phyloP scores from a whole-genome alignment of 2,797 vertebrate genomes.

The Cirrhinus mrigala region DNA sequence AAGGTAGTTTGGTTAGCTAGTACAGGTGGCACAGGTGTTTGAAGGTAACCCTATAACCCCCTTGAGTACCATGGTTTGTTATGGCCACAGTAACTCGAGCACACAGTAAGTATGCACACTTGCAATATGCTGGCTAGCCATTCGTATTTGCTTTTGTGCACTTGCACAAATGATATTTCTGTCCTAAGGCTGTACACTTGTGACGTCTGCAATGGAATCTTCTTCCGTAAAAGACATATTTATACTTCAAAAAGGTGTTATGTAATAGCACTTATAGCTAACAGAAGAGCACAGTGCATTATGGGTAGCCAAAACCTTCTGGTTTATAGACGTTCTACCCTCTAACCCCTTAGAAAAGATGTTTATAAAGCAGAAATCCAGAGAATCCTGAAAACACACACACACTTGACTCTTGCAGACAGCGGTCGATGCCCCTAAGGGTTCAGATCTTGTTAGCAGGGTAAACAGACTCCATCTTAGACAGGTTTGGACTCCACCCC shows the following conservation, averaged over 20 bases:
- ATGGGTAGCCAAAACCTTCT: slow-evolving; percentile 12
- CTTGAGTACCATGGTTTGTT: background rate
- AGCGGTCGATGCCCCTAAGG: slow-evolving; percentile 36
- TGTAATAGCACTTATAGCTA: slow-evolving; percentile 16
- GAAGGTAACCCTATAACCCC: background rate
- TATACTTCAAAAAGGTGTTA: slow-evolving; percentile 39
- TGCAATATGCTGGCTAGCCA: background rate
- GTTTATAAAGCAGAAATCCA: slow-evolving; percentile 22
- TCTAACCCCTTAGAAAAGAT: background rate
- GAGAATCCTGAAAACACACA: slow-evolving; percentile 20
- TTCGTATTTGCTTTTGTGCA: background rate
- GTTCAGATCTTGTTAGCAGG: slow-evolving; percentile 48
- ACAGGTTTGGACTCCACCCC: slow-evolving; percentile 33
- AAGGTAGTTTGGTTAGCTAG: too few species aligned
- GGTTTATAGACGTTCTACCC: background rate
- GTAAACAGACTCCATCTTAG: slow-evolving; percentile 50
- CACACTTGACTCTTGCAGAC: slow-evolving; percentile 34
- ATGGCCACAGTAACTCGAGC: background rate
- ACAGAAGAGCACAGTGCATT: slow-evolving; percentile 3
- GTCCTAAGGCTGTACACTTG: background rate
- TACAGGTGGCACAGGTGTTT: background rate
- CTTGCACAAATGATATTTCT: background rate
- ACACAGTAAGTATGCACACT: background rate
- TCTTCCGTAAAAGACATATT: background rate
- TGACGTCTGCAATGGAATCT: slow-evolving; percentile 15